phyloP scores from a whole-genome alignment of 2,888 invertebrate genomes.

The Entomobrya proxima region DNA sequence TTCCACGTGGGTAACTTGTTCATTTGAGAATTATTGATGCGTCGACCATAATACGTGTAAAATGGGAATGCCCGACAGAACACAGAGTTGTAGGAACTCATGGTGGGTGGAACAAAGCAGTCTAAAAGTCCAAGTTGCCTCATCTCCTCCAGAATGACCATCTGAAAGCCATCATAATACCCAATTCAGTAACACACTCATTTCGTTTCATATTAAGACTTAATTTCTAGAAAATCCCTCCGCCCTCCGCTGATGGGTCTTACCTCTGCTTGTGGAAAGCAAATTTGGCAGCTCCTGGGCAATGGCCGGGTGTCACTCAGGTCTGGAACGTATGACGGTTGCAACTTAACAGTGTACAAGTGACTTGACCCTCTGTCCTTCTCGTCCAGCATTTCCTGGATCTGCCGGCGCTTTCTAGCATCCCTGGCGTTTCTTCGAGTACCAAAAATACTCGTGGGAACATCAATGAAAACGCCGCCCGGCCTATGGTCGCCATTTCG shows the following conservation, averaged over 20 bases:
- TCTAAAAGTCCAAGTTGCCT: conserved; percentile 23
- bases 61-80: conserved; percentile 20
- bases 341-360: conserved; percentile 19
- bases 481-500: no score
- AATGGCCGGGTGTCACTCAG: conserved; percentile 14
- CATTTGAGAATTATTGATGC: neutral
- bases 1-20: conserved; percentile 22
- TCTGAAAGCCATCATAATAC: no score
- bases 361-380: conserved; percentile 8
- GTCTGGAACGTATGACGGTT: conserved; percentile 12
- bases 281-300: conserved; percentile 46
- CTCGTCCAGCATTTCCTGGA: neutral
- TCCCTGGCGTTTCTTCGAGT: neutral
- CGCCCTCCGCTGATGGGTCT: no score
- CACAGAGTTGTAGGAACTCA: neutral
- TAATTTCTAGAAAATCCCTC: no score
- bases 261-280: conserved; percentile 50
- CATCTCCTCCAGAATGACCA: neutral
- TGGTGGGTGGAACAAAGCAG: conserved; percentile 28
- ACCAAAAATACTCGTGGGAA: conserved; percentile 33
- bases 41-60: conserved; percentile 7
- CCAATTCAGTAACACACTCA: no score
- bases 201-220: no score
- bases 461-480: neutral
- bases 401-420: neutral